Evolutionary conservation across 2,888 invertebrate genomes (phyloP).

Genomic region (Myopa testacea): DNA sequence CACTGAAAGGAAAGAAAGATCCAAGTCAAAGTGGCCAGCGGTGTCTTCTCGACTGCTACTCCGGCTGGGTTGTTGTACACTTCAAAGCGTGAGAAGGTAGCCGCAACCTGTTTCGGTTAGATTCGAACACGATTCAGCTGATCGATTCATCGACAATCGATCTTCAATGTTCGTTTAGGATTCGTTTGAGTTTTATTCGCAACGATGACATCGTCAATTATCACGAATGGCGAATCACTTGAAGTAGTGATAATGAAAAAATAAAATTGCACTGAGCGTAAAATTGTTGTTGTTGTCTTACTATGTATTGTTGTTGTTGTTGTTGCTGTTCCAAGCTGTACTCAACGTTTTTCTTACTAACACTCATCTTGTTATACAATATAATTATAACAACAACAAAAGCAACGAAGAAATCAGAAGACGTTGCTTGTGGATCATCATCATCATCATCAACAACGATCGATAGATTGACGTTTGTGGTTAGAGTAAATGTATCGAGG

Average conservation of each 20-base stretch:
- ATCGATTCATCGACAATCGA: background rate
- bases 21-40: too few relatives aligned
- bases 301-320: background rate
- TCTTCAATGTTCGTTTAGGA: conserved; percentile 3
- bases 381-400: background rate
- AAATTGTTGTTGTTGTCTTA: conserved; percentile 11
- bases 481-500: too few relatives aligned
- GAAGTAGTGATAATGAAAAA: conserved; percentile 7
- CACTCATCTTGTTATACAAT: background rate
- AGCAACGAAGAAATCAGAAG: too few relatives aligned
- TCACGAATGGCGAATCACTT: background rate
- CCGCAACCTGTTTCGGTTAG: background rate
- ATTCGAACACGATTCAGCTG: background rate
- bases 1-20: too few relatives aligned
- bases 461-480: too few relatives aligned
- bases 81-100: background rate
- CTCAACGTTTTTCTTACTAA: too few relatives aligned
- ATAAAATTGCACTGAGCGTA: conserved; percentile 16
- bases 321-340: background rate
- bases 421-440: too few relatives aligned
- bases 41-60: conserved; percentile 4
- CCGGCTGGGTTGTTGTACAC: background rate
- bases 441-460: too few relatives aligned
- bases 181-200: conserved; percentile 4
- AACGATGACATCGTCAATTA: conserved; percentile 37